Percentiles rank a stretch among this genome's conserved stretches.
phyloP scores from a whole-genome alignment of 2,888 invertebrate genomes.

The Teleogryllus oceanicus region DNA sequence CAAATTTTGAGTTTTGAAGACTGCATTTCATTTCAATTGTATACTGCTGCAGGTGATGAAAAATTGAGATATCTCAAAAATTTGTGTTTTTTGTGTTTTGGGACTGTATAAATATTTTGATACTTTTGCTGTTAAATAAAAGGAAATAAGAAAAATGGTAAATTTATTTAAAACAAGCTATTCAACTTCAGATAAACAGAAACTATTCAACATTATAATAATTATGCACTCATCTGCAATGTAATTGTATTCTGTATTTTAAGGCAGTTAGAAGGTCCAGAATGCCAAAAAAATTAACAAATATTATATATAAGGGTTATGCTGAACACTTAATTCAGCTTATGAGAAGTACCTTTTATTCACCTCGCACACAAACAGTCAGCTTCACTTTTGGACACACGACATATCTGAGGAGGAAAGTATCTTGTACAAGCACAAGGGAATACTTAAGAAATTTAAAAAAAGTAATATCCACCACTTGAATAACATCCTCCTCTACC shows the following conservation, averaged over 20 bases:
- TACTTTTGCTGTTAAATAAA: too few relatives aligned
- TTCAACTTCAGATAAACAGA: conserved; percentile 4
- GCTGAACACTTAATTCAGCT: not conserved
- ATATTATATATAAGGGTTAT: conserved; percentile 1
- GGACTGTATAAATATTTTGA: too few relatives aligned
- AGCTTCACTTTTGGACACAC: too few relatives aligned
- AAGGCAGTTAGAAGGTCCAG: not conserved
- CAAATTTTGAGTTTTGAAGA: too few relatives aligned
- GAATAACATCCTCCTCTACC: not conserved
- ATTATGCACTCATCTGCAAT: not conserved
- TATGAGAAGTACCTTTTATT: not conserved
- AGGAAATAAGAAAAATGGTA: not conserved
- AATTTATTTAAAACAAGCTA: not conserved
- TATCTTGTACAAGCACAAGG: not conserved
- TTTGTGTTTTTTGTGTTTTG: too few relatives aligned
- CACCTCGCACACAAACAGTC: too few relatives aligned
- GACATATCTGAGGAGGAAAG: too few relatives aligned
- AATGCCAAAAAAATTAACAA: not conserved
- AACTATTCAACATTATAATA: conserved; percentile 11
- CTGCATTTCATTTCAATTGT: too few relatives aligned
- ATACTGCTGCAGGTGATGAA: too few relatives aligned
- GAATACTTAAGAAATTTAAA: not conserved
- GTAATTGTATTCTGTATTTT: not conserved
- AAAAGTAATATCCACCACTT: conserved; percentile 3
- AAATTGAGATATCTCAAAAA: too few relatives aligned